Percentiles rank a stretch among this genome's conserved stretches.
Evolutionary conservation across 2,113 vertebrate genomes (phyloP).

Genomic region (Aleadryas rufinucha): DNA sequence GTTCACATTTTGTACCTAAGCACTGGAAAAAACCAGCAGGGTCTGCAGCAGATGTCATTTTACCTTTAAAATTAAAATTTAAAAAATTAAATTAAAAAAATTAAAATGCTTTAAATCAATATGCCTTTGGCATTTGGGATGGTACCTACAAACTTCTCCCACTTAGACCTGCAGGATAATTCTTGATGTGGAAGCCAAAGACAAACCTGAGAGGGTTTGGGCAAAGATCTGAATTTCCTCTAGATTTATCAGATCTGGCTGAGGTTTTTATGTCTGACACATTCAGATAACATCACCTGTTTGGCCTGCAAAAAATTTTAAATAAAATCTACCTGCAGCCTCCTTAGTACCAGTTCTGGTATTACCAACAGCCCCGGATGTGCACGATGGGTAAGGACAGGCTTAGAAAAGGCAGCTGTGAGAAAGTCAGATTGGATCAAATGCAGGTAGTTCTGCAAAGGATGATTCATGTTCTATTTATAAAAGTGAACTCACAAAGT

Average conservation of each 20-base stretch:
- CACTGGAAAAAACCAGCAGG: neutral
- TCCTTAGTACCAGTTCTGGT: neutral
- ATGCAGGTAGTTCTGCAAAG: neutral
- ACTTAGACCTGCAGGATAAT: neutral
- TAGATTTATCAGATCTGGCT: neutral
- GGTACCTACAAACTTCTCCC: neutral
- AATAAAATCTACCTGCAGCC: neutral
- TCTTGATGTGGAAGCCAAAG: neutral
- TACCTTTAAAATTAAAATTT: neutral
- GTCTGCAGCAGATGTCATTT: neutral
- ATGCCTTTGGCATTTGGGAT: neutral
- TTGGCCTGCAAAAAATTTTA: neutral
- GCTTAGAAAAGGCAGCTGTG: neutral
- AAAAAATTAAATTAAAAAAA: neutral
- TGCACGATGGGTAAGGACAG: fast-evolving
- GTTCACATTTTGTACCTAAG: neutral
- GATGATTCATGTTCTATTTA: neutral
- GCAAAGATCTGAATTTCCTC: neutral
- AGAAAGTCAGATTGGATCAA: neutral
- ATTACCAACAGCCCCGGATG: neutral
- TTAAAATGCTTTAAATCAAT: neutral
- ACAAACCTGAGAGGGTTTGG: neutral
- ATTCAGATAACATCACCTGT: neutral
- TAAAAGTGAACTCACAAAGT: neutral
- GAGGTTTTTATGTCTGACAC: neutral